These are phyloP conservation scores for Ochropleura plecta DNA, from an alignment of 2,888 invertebrate species.

Conservation along the genomic window DNA sequence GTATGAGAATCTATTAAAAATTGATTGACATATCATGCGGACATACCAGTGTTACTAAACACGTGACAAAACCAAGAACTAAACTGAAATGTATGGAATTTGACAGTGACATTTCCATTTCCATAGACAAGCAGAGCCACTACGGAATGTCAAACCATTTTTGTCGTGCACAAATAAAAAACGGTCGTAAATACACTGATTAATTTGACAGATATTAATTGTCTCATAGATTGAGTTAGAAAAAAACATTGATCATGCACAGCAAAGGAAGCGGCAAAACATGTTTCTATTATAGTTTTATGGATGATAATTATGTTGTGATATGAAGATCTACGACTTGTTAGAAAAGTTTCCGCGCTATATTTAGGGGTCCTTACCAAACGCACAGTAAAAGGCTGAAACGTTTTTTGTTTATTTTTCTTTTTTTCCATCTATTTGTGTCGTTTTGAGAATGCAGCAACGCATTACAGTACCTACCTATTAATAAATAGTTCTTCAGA, in stretches of 20 bases:
- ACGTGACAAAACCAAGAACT: slow-evolving; percentile 13
- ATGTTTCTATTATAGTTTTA: slow-evolving; percentile 46
- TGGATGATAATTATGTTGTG: slow-evolving; percentile 46
- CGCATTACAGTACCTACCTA: background rate
- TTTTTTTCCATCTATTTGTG: background rate
- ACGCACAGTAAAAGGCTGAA: background rate
- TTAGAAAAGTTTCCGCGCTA: slow-evolving; percentile 6
- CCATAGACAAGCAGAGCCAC: slow-evolving; percentile 7
- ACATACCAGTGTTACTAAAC: background rate
- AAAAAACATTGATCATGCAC: slow-evolving; percentile 27
- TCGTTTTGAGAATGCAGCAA: background rate
- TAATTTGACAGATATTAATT: slow-evolving; percentile 61
- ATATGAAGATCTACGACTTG: slow-evolving; percentile 26
- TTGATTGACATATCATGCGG: slow-evolving; percentile 31
- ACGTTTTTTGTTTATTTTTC: background rate
- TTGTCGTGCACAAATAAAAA: slow-evolving; percentile 16
- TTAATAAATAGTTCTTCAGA: background rate
- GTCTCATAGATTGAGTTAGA: slow-evolving; percentile 34
- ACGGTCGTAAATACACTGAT: slow-evolving; percentile 44
- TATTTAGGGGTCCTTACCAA: slow-evolving; percentile 5
- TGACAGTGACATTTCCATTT: slow-evolving; percentile 16
- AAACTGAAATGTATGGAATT: slow-evolving; percentile 5
- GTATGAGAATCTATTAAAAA: slow-evolving; percentile 12
- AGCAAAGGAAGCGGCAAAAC: slow-evolving; percentile 36
- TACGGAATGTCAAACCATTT: background rate